Evolutionary conservation across 2,888 invertebrate species (phyloP), one percentile per base, ranked within the genome.

Genomic region (Ectemnius lituratus): DNA sequence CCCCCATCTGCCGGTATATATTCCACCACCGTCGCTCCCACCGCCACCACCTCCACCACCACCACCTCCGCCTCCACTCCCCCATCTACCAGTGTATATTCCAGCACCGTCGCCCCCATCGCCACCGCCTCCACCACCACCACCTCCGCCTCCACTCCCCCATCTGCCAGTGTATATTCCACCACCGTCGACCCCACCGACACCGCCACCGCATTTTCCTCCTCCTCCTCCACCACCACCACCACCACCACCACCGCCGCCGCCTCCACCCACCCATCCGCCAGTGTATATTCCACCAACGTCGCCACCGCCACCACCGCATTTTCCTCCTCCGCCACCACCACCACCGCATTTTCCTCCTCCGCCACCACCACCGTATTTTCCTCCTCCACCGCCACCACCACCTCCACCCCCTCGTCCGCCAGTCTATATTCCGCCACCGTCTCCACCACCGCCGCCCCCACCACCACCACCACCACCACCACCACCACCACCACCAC

Each of bases 201-300:
- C 75, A 8, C 70, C 76, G 4, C 71, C 73, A 16, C 70, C 73
- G 0, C 70, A n/a, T n/a, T n/a, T n/a, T n/a, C n/a, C 74, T 5
- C 79, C 70, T n/a, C 74, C 77, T 0, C 70, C 75, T 5, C 75
- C 70, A 8, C 76, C 73, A 3, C 75, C 61, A 1, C 67, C 71
- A 1, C 64, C 67, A 0, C 76, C 79, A 2, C 49, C 49, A 0
- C 66, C 74, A 2, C 68, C 72, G 0, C 37, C 62, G 0, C 63
- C 68, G 2, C 72, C 62, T n/a, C n/a, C n/a, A n/a, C n/a, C n/a
- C n/a, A n/a, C n/a, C n/a, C n/a, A n/a, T n/a, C n/a, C n/a, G n/a
- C n/a, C n/a, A n/a, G n/a, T n/a, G n/a, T n/a, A n/a, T n/a, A n/a
- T n/a, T n/a, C n/a, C n/a, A n/a, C n/a, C n/a, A n/a, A n/a, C n/a